Conservation (phyloP, 2,113 vertebrate species). For the Actenoides hombroni region DNA sequence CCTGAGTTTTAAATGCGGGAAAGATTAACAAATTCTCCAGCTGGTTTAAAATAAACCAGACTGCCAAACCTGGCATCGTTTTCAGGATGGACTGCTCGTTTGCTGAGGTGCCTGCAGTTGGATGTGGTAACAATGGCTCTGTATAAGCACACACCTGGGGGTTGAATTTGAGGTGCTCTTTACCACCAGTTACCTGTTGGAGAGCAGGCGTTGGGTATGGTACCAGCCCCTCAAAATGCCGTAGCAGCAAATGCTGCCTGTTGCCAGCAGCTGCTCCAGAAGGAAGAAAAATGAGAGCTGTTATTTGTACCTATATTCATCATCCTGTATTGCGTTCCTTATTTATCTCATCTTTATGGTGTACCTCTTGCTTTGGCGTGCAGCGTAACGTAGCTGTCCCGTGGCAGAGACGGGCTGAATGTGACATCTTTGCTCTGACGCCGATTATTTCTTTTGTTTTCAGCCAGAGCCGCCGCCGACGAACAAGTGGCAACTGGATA, state of each 20-base stretch:
- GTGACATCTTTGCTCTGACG: background rate
- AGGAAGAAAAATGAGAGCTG: background rate
- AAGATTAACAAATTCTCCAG: accelerated
- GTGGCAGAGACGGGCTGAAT: background rate
- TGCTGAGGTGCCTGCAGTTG: background rate
- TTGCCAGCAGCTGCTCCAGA: background rate
- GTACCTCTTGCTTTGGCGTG: background rate
- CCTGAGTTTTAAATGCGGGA: background rate
- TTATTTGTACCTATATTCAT: background rate
- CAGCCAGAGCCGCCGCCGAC: conserved; percentile 91
- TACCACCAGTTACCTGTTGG: background rate
- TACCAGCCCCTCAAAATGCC: background rate
- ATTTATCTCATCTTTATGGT: background rate
- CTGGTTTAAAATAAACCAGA: background rate
- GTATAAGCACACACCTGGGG: background rate
- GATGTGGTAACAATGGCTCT: background rate
- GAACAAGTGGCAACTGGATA: conserved; percentile 98
- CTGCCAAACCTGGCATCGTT: accelerated
- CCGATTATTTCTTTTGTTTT: background rate
- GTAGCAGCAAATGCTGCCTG: background rate
- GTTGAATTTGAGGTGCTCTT: background rate
- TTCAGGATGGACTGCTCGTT: background rate
- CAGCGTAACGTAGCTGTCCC: background rate
- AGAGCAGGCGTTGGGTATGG: background rate
- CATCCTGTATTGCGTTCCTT: accelerated